These are phyloP conservation scores for Pseudorectes ferrugineus DNA, from an alignment of 2,113 vertebrate species.

Conservation along the genomic window DNA sequence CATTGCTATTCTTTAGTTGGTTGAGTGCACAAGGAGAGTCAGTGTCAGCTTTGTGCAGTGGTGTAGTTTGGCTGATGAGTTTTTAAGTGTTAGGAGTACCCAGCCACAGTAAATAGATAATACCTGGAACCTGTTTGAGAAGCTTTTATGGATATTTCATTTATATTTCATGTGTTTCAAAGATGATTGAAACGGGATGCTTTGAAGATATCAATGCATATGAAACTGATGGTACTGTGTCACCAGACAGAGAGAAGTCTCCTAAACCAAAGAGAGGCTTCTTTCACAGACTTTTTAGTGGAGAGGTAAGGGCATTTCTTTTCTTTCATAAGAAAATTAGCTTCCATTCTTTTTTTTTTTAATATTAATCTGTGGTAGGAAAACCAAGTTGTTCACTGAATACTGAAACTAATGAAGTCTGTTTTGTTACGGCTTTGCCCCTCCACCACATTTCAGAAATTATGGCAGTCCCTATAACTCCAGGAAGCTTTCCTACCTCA, in stretches of 20 bases:
- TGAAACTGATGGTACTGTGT: slow-evolving; percentile 72
- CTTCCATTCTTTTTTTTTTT: neutral
- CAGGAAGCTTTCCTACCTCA: neutral
- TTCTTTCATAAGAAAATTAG: neutral
- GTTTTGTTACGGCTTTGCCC: neutral
- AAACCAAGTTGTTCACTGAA: neutral
- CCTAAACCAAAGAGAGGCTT: slow-evolving; percentile 81
- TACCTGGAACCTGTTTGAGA: neutral
- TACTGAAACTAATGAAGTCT: neutral
- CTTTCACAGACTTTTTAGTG: slow-evolving; percentile 84
- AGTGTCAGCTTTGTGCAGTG: neutral
- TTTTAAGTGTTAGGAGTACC: neutral
- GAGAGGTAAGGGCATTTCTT: slow-evolving; percentile 76
- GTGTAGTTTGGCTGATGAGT: neutral
- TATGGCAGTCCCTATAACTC: neutral
- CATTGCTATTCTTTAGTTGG: neutral
- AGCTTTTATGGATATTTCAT: neutral
- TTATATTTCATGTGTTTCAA: neutral
- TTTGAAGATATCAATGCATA: slow-evolving; percentile 88
- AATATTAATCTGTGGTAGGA: neutral
- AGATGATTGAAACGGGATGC: slow-evolving; percentile 94
- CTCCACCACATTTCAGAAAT: neutral
- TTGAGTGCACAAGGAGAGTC: neutral
- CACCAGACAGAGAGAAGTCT: slow-evolving; percentile 73
- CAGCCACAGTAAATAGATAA: neutral